Evolutionary conservation across 2,797 vertebrate species (phyloP), one percentile per base, ranked within the genome.

Genomic region (Sebastes alutus): DNA sequence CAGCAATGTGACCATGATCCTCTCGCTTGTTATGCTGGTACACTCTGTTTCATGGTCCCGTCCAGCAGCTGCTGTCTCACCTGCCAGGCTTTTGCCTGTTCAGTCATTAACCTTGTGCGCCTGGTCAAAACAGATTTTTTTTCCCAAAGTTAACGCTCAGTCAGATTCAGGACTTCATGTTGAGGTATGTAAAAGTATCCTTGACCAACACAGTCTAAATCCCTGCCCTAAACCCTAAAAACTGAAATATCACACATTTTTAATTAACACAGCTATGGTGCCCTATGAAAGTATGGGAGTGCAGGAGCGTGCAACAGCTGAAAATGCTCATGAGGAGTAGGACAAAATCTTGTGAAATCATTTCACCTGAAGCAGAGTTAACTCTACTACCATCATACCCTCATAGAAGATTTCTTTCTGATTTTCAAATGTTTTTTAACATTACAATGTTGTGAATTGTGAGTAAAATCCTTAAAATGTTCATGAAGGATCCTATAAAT

Each of bases 31-130:
- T 52, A 52, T 74, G 60, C 70, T 64, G 22, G 25, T 67, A 62
- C 9, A 0, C 65, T 46, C 33, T n/a, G 52, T 80, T 87, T 79
- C 46, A 74, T 56, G 68, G 67, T 79, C 55, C 42, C 8, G 3
- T 71, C 11, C 67, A 67, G 22, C 75, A 76, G 77, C 73, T 83
- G 70, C 73, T 9, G 59, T 79, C 46, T 54, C 78, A 82, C 78
- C 68, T 86, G 25, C 38, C 13, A 62, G 62, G 42, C 38, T 61
- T 58, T 59, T 59, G 56, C n/a, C 61, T 14, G 5, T 61, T 63
- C 18, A 29, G 33, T 69, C 65, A 65, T 71, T 80, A 77, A 66
- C 73, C 56, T 72, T 68, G 52, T 60, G 6, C 14, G 4, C 7
- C 29, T 60, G 32, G 4, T 74, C 49, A 62, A n/a, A 80, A 70